Base-by-base conservation (phyloP, 2,113 vertebrate species). In the Anolis carolinensis region DNA sequence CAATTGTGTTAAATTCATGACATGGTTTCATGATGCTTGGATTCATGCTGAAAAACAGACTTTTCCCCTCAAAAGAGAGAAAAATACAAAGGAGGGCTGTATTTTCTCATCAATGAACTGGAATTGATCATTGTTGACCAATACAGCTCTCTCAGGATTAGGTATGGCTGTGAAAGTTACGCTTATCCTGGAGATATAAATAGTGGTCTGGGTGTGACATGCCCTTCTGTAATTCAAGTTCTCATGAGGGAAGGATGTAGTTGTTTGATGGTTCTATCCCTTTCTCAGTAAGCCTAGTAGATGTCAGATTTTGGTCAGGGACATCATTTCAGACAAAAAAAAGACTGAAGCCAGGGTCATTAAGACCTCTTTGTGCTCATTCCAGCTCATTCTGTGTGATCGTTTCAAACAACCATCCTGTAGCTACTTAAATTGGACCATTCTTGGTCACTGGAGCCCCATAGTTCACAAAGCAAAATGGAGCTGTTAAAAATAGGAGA, bases 401-500 rank as follows among this genome's bases (percentile, higher is more conserved):
- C 93, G 84, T 84, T 93, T 89, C 87, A 79, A 0, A 0, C 92
- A 90, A 93, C 89, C 86, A 18, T 59, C 89, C 90, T 0, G 30
- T 93, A 91, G 91, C 93, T 95, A 93, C 92, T 95, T 95, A 95
- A 95, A 95, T 93, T 90, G 77, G 88, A 83, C 82, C 71, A 91
- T 95, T 95, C 92, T 88, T 91, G 94, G 93, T 93, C 89, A 93
- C 82, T 84, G 90, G 92, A 92, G 82, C 82, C 92, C 89, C 68
- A 84, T 83, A 90, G 95, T 94, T 95, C 93, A 91, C 87, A 82
- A 79, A 94, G 84, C 83, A 95, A 88, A 95, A 94, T 93, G 85
- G 85, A 79, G 39, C 88, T 94, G 91, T 94, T 95, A 95, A 95
- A 95, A 93, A 94, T 94, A 93, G 93, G 88, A 94, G 92, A 73